Evolutionary conservation across 2,797 vertebrate species (phyloP).

Genomic region (Sciurus carolinensis): DNA sequence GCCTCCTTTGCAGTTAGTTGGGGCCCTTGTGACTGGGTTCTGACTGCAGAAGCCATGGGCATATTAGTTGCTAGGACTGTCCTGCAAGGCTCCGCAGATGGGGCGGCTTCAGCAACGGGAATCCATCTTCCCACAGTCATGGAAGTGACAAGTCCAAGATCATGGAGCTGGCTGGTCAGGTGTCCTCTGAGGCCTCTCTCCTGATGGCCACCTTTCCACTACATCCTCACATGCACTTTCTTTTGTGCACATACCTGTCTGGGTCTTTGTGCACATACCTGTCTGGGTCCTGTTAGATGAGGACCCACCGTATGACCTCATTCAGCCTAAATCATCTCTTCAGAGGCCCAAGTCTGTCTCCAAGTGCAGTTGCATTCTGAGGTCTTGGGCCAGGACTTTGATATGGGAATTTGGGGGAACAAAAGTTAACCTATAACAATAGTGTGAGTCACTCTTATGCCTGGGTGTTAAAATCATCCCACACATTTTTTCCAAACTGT

Average conservation of each 20-base stretch:
- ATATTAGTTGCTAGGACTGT: background rate
- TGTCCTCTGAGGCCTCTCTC: background rate
- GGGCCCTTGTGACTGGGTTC: too few relatives aligned
- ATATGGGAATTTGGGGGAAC: background rate
- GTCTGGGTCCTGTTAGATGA: background rate
- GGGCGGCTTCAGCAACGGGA: background rate
- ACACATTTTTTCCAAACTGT: background rate
- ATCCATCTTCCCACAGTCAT: background rate
- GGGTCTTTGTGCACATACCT: accelerated
- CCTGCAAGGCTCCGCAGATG: background rate
- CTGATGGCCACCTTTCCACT: accelerated
- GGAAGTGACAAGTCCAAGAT: background rate
- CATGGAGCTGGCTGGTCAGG: too few relatives aligned
- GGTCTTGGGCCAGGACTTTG: background rate
- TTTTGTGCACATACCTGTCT: accelerated
- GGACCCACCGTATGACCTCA: accelerated
- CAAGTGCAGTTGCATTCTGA: background rate
- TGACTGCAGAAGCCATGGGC: too few relatives aligned
- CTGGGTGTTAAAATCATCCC: background rate
- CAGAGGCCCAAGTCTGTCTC: background rate
- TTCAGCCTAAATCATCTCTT: background rate
- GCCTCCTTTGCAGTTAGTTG: background rate
- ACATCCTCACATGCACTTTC: background rate
- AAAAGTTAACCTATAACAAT: too few relatives aligned
- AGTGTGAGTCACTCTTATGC: background rate